Evolutionary conservation across 2,888 invertebrate genomes (phyloP), one percentile per base, ranked within the genome.

Genomic region (Cyclophora albipunctata): DNA sequence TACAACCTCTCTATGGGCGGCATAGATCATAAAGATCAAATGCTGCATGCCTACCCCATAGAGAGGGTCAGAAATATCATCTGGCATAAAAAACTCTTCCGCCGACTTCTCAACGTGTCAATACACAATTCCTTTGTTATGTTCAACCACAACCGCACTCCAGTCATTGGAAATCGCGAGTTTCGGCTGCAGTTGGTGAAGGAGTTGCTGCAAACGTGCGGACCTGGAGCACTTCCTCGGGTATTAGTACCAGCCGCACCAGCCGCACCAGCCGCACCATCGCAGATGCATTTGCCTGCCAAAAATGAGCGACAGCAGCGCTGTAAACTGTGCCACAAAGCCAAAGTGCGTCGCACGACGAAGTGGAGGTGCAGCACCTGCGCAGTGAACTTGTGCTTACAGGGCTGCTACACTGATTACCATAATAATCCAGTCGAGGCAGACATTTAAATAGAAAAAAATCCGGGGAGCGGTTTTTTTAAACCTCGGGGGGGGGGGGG

Each of bases 121-220:
- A 46, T 46, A 37, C 46, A 46, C 40, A 46, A 46, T 46, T 34
- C 40, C n/a, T 7, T 46, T 7, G 46, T 46, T 40, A 5, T 46
- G 3, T 46, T 40, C 37, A 37, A 46, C 46, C 46, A 46, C 46
- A 46, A 40, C 46, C 46, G 46, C 20, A 20, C 20, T 20, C 20
- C 1, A 20, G 20, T 20, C 20, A 20, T 20, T 20, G 20, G 20
- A 20, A 37, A 46, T 40, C 40, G 7, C 3, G 7, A 7, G 3
- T 7, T n/a, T 46, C 7, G 46, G 46, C 37, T 46, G 46, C 46
- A 46, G 46, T 46, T 46, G 46, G 46, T 46, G 20, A 7, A 40
- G 40, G 46, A 46, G 20, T 20, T 20, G 20, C 20, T 20, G 20
- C 20, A 20, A 20, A 20, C 20, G 20, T 20, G 20, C 20, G 40